Evolutionary conservation across 1,140 invertebrate species (phyloP).

Genomic region (Pseudachorutes palmiensis): DNA sequence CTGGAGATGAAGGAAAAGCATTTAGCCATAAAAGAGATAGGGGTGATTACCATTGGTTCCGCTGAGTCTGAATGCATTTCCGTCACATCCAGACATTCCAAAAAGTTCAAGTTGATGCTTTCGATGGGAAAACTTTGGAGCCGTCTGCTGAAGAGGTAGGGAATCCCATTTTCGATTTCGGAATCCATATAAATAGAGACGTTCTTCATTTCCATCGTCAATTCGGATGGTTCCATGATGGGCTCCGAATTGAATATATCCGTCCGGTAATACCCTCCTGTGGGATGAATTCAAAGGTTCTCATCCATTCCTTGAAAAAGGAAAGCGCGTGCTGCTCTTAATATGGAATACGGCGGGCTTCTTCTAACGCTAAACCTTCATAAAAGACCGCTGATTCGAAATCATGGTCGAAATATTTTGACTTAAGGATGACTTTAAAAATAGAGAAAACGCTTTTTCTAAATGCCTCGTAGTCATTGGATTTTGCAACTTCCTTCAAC

Average conservation of each 20-base stretch:
- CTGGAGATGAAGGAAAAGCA: no score
- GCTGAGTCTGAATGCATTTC: slow-evolving; percentile 19
- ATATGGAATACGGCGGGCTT: no score
- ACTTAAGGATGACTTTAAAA: no score
- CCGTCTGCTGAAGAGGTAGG: not conserved
- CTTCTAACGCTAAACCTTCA: no score
- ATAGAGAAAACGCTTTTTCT: no score
- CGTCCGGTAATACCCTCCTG: slow-evolving; percentile 39
- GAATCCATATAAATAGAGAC: slow-evolving; percentile 47
- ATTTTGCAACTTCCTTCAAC: no score
- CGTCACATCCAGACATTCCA: slow-evolving; percentile 20
- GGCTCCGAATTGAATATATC: slow-evolving; percentile 50
- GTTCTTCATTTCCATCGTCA: slow-evolving; percentile 37
- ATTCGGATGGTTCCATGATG: slow-evolving; percentile 44
- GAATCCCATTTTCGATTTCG: slow-evolving; percentile 44
- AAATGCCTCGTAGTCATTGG: no score
- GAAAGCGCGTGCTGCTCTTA: no score
- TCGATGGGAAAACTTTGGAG: slow-evolving; percentile 27
- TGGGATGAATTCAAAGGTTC: slow-evolving; percentile 16
- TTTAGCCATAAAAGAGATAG: not conserved
- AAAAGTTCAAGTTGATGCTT: slow-evolving; percentile 27
- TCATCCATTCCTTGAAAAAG: no score
- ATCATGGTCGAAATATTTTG: no score
- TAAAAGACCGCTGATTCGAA: no score
- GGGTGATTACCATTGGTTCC: slow-evolving; percentile 17